phyloP scores from a whole-genome alignment of 2,888 invertebrate species.

The Synanthedon formicaeformis region DNA sequence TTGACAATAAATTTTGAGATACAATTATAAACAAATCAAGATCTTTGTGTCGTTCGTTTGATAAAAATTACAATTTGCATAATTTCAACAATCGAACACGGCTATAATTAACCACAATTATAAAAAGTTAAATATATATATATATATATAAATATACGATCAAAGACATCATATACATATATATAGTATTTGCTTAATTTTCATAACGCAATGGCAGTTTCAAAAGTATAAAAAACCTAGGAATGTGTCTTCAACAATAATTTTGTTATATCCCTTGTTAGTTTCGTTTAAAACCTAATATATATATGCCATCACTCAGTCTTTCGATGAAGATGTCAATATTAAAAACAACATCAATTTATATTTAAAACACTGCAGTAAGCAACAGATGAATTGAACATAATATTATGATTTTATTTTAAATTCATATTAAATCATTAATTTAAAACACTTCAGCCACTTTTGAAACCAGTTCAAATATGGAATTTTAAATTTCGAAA shows the following conservation, averaged over 20 bases:
- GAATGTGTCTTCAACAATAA: slow-evolving; percentile 28
- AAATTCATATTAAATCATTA: background rate
- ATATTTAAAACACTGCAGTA: slow-evolving; percentile 35
- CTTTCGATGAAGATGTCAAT: slow-evolving; percentile 43
- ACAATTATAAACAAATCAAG: background rate
- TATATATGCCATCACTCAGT: slow-evolving; percentile 59
- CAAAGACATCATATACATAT: background rate
- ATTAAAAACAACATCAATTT: slow-evolving; percentile 25
- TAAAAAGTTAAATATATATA: too few relatives aligned
- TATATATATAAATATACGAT: too few relatives aligned
- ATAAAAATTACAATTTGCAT: background rate
- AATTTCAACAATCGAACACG: too few relatives aligned
- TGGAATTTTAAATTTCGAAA: too few relatives aligned
- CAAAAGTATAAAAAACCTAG: slow-evolving; percentile 7
- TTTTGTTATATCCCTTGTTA: slow-evolving; percentile 19
- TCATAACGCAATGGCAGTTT: background rate
- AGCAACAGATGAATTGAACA: slow-evolving; percentile 34
- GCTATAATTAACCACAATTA: too few relatives aligned
- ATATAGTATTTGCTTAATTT: background rate
- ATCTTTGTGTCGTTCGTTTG: background rate
- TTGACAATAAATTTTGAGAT: background rate
- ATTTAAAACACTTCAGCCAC: background rate
- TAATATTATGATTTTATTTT: slow-evolving; percentile 16
- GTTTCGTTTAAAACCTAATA: slow-evolving; percentile 27
- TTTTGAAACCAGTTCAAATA: too few relatives aligned